Evolutionary conservation across 2,797 vertebrate genomes (phyloP), one percentile per base, ranked within the genome.

Genomic region (Meriones psammophilus): DNA sequence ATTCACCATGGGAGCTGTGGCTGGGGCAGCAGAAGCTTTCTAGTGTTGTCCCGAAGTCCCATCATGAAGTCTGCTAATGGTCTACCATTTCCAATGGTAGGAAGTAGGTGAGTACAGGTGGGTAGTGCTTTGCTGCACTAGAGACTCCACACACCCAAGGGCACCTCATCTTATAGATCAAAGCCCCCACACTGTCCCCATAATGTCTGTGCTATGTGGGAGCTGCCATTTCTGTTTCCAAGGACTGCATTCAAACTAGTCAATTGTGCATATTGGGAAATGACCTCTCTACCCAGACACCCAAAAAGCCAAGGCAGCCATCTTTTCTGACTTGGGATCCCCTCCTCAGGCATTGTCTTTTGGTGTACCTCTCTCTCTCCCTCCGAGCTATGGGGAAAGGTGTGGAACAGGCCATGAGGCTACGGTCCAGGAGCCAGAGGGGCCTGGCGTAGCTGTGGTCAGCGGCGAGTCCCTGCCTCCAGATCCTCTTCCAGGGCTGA

Each of bases 191-290:
- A 1, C 24, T 0, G 1, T 66, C 62, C 33, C 66, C 1, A 15
- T 50, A 5, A 12, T 15, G 4, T 20, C 14, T 12, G 3, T 69
- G 30, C 9, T 12, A 0, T 62, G 0, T 10, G 0, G 0, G 1
- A 39, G 5, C 54, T 2, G 0, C 66, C 0, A 4, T 60, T 58
- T 50, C 39, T n/a, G 33, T 15, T 54, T 39, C 64, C 1, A 1
- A 46, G 60, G 84, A n/a, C 54, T 1, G 2, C 7, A 4, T 1
- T 3, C 24, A 12, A 2, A 10, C 36, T 28, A 4, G 3, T 80
- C 69, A 1, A 0, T 0, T 9, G 1, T 8, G 15, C 8, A 0
- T 8, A 0, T 14, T 24, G 78, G n/a, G 17, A 4, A n/a, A 85
- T 42, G 14, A 66, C 76, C 9, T 56, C 88, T n/a, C 14, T 77